Conservation (phyloP, 1,140 invertebrate genomes). For the Diorhabda elongata region DNA sequence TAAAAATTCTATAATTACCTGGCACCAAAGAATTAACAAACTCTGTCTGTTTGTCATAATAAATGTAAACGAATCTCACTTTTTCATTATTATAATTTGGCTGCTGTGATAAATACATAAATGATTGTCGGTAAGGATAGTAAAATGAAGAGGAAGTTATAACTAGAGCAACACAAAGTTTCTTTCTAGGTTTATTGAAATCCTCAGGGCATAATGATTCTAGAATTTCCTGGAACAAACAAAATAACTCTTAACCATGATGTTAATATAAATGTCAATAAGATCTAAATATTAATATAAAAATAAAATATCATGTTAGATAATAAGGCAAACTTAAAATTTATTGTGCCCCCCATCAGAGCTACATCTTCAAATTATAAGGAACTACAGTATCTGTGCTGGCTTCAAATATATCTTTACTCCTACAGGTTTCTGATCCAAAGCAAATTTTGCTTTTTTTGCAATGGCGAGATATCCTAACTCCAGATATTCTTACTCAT, state of each 20-base stretch:
- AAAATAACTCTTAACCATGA: constrained; percentile 6
- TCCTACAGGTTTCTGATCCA: too few relatives aligned
- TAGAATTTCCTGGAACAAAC: constrained; percentile 57
- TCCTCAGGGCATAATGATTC: constrained; percentile 87
- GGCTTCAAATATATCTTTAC: too few relatives aligned
- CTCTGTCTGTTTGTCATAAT: constrained; percentile 74
- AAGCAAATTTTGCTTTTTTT: too few relatives aligned
- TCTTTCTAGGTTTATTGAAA: constrained; percentile 73
- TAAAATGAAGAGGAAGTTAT: constrained; percentile 64
- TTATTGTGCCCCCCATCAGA: too few relatives aligned
- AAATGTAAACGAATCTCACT: constrained; percentile 83
- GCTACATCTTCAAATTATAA: too few relatives aligned
- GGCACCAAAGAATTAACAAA: constrained; percentile 73
- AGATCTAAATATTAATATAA: too few relatives aligned
- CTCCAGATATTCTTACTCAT: too few relatives aligned
- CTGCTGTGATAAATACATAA: constrained; percentile 66
- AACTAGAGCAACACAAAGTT: constrained; percentile 83
- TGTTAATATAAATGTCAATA: too few relatives aligned
- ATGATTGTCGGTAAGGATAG: constrained; percentile 57
- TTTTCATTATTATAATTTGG: constrained; percentile 60
- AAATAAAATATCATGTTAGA: too few relatives aligned
- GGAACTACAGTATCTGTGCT: too few relatives aligned
- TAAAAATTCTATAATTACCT: constrained; percentile 44
- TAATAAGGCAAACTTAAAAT: too few relatives aligned
- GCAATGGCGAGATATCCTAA: too few relatives aligned